phyloP scores from a whole-genome alignment of 2,888 invertebrate species.

The Drosophila rubida region DNA sequence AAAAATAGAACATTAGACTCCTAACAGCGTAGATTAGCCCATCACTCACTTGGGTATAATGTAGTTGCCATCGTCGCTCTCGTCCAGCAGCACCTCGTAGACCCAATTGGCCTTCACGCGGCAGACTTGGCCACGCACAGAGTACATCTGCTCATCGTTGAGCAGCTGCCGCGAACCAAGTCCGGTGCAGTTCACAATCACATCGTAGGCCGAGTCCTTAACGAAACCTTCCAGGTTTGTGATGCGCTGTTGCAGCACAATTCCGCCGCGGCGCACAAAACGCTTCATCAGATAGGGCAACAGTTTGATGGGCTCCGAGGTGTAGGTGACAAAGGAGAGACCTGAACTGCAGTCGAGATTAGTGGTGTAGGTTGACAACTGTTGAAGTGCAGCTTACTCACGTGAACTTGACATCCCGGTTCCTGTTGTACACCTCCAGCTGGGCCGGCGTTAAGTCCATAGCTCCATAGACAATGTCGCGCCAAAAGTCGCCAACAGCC shows the following conservation, averaged over 20 bases:
- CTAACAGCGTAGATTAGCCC: neutral
- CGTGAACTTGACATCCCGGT: constrained; percentile 70
- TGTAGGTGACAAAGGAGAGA: constrained; percentile 88
- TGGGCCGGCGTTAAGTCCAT: constrained; percentile 51
- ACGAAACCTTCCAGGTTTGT: constrained; percentile 86
- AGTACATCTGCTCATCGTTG: constrained; percentile 87
- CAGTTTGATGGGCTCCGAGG: constrained; percentile 88
- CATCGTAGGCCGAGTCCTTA: constrained; percentile 85
- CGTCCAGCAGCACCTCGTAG: constrained; percentile 87
- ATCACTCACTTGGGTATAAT: constrained; percentile 90
- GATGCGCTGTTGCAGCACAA: constrained; percentile 86
- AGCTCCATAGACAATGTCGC: constrained; percentile 70
- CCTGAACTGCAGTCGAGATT: constrained; percentile 86
- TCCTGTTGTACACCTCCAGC: constrained; percentile 81
- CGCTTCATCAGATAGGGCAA: constrained; percentile 88
- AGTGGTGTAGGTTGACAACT: rapidly evolving
- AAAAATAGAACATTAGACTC: neutral
- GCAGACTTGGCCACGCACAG: constrained; percentile 91
- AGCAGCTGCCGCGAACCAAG: constrained; percentile 88
- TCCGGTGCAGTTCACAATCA: constrained; percentile 92
- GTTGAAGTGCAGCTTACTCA: constrained; percentile 22
- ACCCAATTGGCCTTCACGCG: constrained; percentile 90
- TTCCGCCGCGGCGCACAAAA: constrained; percentile 88
- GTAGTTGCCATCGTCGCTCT: constrained; percentile 88
- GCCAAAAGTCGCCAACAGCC: constrained; percentile 74